Conservation (phyloP, 2,888 invertebrate genomes). For the Gymnosoma rotundatum region DNA sequence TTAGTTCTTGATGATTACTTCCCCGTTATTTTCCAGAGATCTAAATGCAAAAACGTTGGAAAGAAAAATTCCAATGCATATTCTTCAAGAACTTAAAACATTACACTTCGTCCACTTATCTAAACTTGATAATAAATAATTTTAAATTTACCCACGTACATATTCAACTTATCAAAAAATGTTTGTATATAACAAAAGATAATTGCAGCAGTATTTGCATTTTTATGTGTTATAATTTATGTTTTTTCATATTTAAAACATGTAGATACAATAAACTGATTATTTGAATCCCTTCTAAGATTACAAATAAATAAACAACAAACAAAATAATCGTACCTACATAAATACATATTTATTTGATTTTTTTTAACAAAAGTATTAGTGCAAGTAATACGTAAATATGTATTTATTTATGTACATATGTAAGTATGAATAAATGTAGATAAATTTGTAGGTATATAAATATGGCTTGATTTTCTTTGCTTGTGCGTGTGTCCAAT, state of each 20-base stretch:
- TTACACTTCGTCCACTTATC: no score
- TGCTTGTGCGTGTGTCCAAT: slow-evolving; percentile 61
- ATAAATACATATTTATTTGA: not conserved
- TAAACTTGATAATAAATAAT: not conserved
- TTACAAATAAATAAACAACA: slow-evolving; percentile 16
- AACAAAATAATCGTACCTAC: not conserved
- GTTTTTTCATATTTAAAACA: slow-evolving; percentile 29
- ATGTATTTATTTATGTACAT: not conserved
- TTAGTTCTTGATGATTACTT: no score
- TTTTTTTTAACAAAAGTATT: slow-evolving; percentile 4
- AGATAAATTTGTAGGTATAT: not conserved
- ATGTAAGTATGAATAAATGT: no score
- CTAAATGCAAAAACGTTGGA: no score
- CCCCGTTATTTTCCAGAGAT: no score
- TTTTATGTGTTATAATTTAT: slow-evolving; percentile 40
- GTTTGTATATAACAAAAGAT: not conserved
- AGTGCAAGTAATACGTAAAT: not conserved
- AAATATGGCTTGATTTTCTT: not conserved
- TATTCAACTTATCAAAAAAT: slow-evolving; percentile 7
- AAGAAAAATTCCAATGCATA: no score
- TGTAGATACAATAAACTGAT: slow-evolving; percentile 24
- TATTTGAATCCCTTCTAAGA: slow-evolving; percentile 21
- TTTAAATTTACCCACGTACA: slow-evolving; percentile 12
- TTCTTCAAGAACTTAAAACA: no score
- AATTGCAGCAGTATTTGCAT: slow-evolving; percentile 9